phyloP scores from a whole-genome alignment of 1,140 invertebrate genomes.

The Varroa destructor region DNA sequence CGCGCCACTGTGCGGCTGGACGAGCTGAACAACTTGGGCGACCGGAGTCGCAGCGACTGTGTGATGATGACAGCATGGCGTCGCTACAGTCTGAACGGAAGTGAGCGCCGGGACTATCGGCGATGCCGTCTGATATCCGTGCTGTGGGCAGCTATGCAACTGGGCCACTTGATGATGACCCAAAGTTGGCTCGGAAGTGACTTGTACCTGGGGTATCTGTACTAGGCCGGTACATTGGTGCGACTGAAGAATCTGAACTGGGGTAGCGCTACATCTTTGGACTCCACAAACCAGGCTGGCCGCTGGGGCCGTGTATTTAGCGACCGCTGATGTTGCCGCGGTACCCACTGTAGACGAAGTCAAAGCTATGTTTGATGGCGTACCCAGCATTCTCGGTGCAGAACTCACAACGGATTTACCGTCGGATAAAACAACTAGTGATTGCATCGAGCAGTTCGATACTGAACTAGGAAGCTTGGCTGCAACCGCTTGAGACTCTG shows the following conservation, averaged over 20 bases:
- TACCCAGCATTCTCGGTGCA: constrained; percentile 9
- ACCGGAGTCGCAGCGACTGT: constrained; percentile 27
- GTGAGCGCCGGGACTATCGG: constrained; percentile 3
- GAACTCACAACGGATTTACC: not conserved
- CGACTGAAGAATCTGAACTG: constrained; percentile 23
- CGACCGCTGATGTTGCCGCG: constrained; percentile 19
- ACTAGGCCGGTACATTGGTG: constrained; percentile 23
- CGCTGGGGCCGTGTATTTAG: constrained; percentile 5
- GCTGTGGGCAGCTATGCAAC: constrained; percentile 4
- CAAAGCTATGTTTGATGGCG: not conserved
- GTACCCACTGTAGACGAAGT: constrained; percentile 13
- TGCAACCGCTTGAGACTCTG: not conserved
- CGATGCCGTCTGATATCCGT: not conserved
- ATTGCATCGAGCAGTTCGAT: no score
- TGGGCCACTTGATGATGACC: constrained; percentile 14
- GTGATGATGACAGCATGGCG: constrained; percentile 24
- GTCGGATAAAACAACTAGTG: no score
- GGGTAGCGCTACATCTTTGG: constrained; percentile 25
- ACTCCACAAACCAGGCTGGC: constrained; percentile 26
- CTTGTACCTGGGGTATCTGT: constrained; percentile 5
- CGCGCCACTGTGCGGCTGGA: not conserved
- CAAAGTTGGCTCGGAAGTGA: not conserved
- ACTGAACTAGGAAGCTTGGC: not conserved
- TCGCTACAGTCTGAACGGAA: constrained; percentile 24
- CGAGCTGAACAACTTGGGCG: constrained; percentile 26